Base-by-base conservation (phyloP, 2,797 vertebrate species). In the Echiichthys vipera region DNA sequence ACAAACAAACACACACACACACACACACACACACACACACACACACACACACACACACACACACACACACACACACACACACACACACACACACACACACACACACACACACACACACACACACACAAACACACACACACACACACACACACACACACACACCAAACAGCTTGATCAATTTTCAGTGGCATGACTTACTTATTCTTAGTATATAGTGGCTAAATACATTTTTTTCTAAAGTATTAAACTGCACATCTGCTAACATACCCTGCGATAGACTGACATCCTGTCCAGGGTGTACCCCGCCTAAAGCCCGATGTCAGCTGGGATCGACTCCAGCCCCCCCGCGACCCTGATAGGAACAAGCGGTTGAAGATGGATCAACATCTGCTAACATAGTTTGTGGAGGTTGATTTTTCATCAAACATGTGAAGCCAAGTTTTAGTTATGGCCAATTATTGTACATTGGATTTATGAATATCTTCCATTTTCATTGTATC, bases 31-130 rank as follows among this genome's bases (percentile, higher is more conserved):
- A n/a, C 56, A 43, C 13, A 49, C 58, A 43, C 22, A 54, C 10
- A 39, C 11, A 72, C 51, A 46, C 27, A 67, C 5, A 24, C 56
- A 43, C 12, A 47, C 58, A 53, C 50, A 36, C 32, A 46, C 11
- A 58, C 27, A 46, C 18, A 20, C 27, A 59, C 5, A 58, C 27
- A 46, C 18, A 20, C 27, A 59, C 5, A 67, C 5, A 24, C 56
- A 43, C 12, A 47, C 58, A 53, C 50, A 36, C 32, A 46, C 5
- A 62, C 3, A 17, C 17, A 72, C 59, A 53, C 22, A 61, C 10
- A n/a, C 53, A 50, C 10, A 47, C 54, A 7, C 2, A 7, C 0
- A 39, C 29, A 45, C 18, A 54, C 10, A 46, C 14, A 73, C 32
- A 46, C 22, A 67, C 1, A n/a, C 56, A 43, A 9, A 49, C 58